phyloP scores from a whole-genome alignment of 2,113 vertebrate species.

The Neotragus moschatus region DNA sequence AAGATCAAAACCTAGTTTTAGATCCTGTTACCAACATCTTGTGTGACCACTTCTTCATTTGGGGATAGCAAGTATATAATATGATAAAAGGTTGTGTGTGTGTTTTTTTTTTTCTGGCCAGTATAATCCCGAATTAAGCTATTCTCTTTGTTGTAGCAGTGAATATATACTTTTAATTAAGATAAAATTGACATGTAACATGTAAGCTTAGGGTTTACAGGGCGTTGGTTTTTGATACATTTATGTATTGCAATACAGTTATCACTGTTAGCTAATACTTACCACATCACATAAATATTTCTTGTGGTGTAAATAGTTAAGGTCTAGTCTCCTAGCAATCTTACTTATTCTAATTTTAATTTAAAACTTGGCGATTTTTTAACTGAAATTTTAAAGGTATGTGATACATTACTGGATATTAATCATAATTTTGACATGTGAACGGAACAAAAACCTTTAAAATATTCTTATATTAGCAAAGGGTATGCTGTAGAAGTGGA shows the following conservation, averaged over 20 bases:
- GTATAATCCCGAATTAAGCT: background rate
- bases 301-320: background rate
- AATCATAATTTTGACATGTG: constrained; percentile 25
- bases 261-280: background rate
- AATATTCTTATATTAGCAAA: background rate
- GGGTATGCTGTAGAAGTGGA: background rate
- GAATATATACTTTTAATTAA: background rate
- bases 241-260: background rate
- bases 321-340: background rate
- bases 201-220: background rate
- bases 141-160: background rate
- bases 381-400: background rate
- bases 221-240: background rate
- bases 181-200: background rate
- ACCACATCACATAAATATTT: background rate
- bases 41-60: background rate
- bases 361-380: constrained; percentile 24
- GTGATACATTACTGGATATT: constrained; percentile 20
- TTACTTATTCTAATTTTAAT: constrained; percentile 2
- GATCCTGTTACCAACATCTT: background rate
- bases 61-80: background rate
- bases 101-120: background rate
- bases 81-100: background rate
- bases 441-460: background rate
- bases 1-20: constrained; percentile 22